Conservation (phyloP, 2,797 vertebrate genomes). For the Siniperca obscura region DNA sequence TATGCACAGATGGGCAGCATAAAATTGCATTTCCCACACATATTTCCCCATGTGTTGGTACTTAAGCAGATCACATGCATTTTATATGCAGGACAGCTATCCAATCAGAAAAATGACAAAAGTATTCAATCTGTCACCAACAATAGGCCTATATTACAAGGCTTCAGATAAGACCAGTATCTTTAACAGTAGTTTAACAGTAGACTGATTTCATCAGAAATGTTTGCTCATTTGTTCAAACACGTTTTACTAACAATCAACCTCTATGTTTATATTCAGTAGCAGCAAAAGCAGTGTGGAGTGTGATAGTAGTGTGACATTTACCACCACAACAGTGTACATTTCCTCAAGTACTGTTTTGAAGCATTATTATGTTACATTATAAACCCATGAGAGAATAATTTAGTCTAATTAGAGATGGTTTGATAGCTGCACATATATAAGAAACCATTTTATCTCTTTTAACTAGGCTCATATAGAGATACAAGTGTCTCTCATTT, state of each 20-base stretch:
- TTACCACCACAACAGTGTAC: background rate
- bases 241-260: background rate
- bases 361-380: conserved; percentile 19
- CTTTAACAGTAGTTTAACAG: background rate
- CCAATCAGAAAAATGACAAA: conserved; percentile 37
- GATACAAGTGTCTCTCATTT: conserved; percentile 14
- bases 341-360: background rate
- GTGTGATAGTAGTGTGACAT: background rate
- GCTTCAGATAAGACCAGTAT: background rate
- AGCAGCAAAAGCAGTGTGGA: background rate
- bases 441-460: conserved; percentile 17
- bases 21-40: conserved; percentile 61
- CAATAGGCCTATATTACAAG: conserved; percentile 4
- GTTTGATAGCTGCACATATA: conserved; percentile 9
- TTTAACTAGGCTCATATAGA: conserved; percentile 32
- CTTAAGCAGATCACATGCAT: conserved; percentile 55
- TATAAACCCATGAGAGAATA: conserved; percentile 9
- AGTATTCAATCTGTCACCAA: conserved; percentile 11
- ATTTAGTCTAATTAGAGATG: conserved; percentile 22
- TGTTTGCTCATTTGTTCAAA: background rate
- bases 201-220: background rate
- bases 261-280: background rate
- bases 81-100: conserved; percentile 41
- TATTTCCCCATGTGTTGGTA: conserved; percentile 47
- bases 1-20: conserved; percentile 66